phyloP scores from a whole-genome alignment of 1,140 invertebrate genomes.

The Panagrolaimus sp. region DNA sequence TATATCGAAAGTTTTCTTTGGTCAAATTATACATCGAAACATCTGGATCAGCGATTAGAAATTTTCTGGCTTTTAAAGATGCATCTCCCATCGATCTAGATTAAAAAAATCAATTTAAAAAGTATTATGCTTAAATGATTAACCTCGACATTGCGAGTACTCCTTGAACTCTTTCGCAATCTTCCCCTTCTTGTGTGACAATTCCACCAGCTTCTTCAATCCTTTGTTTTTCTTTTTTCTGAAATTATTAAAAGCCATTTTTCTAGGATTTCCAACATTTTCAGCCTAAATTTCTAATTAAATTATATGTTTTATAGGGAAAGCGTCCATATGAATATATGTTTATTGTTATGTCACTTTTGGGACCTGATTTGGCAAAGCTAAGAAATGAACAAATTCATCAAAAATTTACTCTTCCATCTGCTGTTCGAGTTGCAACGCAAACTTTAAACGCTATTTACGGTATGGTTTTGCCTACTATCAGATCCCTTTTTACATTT shows the following conservation, averaged over 20 bases:
- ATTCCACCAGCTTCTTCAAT: slow-evolving; percentile 86
- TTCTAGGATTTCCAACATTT: too few species aligned
- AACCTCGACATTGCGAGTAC: slow-evolving; percentile 89
- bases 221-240: slow-evolving; percentile 71
- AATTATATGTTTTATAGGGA: too few species aligned
- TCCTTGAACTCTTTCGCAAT: slow-evolving; percentile 77
- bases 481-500: too few species aligned
- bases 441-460: slow-evolving; percentile 23
- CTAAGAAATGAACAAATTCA: slow-evolving; percentile 19
- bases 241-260: slow-evolving; percentile 22
- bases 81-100: too few species aligned
- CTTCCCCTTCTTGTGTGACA: slow-evolving; percentile 88
- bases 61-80: too few species aligned
- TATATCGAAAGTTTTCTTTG: too few species aligned
- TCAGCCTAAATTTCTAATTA: too few species aligned
- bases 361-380: slow-evolving; percentile 23
- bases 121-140: slow-evolving; percentile 29
- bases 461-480: slow-evolving; percentile 17
- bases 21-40: too few species aligned
- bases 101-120: too few species aligned
- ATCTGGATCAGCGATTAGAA: too few species aligned
- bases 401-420: slow-evolving; percentile 22
- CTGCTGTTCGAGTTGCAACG: slow-evolving; percentile 24
- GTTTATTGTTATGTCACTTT: slow-evolving; percentile 24
- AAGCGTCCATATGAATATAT: slow-evolving; percentile 16